Base-by-base conservation (phyloP, 2,888 invertebrate genomes). In the Eutolmus rufibarbis region DNA sequence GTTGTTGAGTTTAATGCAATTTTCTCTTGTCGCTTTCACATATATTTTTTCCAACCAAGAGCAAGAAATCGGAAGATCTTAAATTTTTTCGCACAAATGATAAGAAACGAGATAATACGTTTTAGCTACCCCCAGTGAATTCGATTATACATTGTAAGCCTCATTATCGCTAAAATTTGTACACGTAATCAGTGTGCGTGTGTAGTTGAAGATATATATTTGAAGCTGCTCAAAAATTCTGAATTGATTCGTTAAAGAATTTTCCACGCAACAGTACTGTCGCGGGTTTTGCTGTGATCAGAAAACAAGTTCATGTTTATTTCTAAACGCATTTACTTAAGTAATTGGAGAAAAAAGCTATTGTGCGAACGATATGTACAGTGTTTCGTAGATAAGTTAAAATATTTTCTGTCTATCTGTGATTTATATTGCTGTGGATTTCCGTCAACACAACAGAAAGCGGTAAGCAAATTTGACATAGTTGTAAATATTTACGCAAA, bases 71-170 rank as follows among this genome's bases (percentile, higher is more conserved):
- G 43, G 51, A 23, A 51, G 79, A 16, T 79, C 31, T 79, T 46
- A 40, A 78, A 23, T 79, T 79, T 79, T 1, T 79, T 51, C 23
- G 5, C 23, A 51, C 28, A 12, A 40, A 31, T 51, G 51, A 79
- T 46, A 79, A 46, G 16, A 51, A 51, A 14, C 31, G 16, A 66
- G 66, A 31, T 79, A 79, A 79, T 23, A 31, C 28, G 16, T 79
- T 31, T 79, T 79, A 66, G 66, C 66, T 51, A 79, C 79, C 79
- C 79, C 79, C 79, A 79, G 79, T 79, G 79, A 51, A 79, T 31
- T 79, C 28, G 51, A 51, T 79, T 34, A 79, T 79, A 79, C 79
- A 79, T 79, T 79, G 66, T 79, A 76, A n/a, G 79, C 51, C n/a
- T 79, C 51, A 51, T 46, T 79, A 79, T 79, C 78, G 23, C 43